Base-by-base conservation (phyloP, 2,797 vertebrate genomes). In the Anabacerthia variegaticeps region DNA sequence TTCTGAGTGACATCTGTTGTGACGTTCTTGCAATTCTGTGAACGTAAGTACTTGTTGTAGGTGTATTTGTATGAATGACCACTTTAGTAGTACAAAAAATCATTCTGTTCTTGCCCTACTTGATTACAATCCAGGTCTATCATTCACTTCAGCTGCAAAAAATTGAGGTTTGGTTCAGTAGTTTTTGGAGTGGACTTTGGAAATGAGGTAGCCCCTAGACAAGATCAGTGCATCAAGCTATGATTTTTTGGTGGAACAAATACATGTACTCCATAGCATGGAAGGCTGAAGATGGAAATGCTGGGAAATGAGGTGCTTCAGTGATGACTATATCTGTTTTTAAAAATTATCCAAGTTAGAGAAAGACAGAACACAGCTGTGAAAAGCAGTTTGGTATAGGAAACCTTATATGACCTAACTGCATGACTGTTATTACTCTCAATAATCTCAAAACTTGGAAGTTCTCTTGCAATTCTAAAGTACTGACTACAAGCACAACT, bases 91-190 rank as follows among this genome's bases (percentile, higher is more conserved):
- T 36, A 10, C 8, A 65, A 63, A 48, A 37, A 61, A 32, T 34
- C 28, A 4, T 37, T 44, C 2, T 61, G 37, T 48, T 16, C 19
- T 30, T 81, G 43, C 0, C 14, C 9, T n/a, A 10, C 8, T 67
- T 78, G 51, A 19, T 78, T 18, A 55, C 16, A 63, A 24, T 30
- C 16, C 15, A 51, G 28, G 17, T 13, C 41, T 65, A 61, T 20
- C 3, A 46, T 41, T 81, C 19, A 72, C 5, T 2, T 5, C 7
- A 55, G 9, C 3, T 65, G 20, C 27, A 68, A 85, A 49, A 26
- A 49, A 26, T 0, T 16, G 1, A 4, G 9, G 28, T 61, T 52
- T 28, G 1, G 8, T 44, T 79, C 46, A 23, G 4, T 14, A 56
- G 16, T 4, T 88, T 81, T 76, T 65, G 44, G 21, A 4, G 4